phyloP scores from a whole-genome alignment of 2,113 vertebrate species.

The Hystrix brachyura region DNA sequence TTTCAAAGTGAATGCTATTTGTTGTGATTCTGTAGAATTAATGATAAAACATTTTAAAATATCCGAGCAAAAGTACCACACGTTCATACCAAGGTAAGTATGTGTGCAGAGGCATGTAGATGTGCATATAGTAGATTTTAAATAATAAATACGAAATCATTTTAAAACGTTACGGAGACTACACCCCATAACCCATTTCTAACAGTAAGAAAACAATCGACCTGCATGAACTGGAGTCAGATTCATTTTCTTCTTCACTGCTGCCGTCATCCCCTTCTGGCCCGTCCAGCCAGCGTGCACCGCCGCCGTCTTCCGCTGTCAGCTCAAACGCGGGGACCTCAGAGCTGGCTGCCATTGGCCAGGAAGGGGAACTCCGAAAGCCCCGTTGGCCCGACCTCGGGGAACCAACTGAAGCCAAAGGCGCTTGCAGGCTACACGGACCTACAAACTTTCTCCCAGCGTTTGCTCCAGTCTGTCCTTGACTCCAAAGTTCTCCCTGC shows the following conservation, averaged over 20 bases:
- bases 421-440: conserved; percentile 86
- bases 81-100: conserved; percentile 15
- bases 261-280: conserved; percentile 89
- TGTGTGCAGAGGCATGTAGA: not conserved
- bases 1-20: conserved; percentile 75
- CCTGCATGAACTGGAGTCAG: conserved; percentile 98
- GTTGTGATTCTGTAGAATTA: conserved; percentile 66
- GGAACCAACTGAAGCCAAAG: conserved; percentile 89
- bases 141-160: conserved; percentile 22
- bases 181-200: conserved; percentile 74
- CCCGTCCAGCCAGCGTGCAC: conserved; percentile 86
- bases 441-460: conserved; percentile 93
- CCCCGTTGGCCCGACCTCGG: conserved; percentile 94
- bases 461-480: conserved; percentile 88
- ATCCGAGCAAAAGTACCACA: conserved; percentile 54
- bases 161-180: conserved; percentile 47
- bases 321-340: conserved; percentile 92
- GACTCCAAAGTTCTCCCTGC: conserved; percentile 92
- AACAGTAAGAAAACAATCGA: conserved; percentile 88
- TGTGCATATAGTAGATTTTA: not conserved
- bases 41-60: conserved; percentile 13
- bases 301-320: conserved; percentile 88
- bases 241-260: conserved; percentile 94
- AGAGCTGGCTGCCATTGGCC: conserved; percentile 93
- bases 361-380: conserved; percentile 92